Conservation (phyloP, 2,888 invertebrate species). For the Tuta absoluta region DNA sequence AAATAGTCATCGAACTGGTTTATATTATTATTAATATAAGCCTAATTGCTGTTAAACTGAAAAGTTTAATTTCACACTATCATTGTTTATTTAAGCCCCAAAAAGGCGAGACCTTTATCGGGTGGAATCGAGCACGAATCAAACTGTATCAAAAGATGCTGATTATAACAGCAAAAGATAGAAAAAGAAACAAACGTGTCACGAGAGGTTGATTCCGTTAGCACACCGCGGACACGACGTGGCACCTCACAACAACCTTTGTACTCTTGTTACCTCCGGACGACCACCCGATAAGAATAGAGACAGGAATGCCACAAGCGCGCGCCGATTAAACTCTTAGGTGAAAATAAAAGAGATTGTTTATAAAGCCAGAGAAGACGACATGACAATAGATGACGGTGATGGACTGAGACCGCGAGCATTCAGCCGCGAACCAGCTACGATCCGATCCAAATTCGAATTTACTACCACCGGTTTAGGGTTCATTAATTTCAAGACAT, state of each 20-base stretch:
- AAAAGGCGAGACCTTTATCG: conserved; percentile 21
- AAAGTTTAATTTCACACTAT: neutral
- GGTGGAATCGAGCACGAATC: conserved; percentile 25
- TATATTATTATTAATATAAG: no score
- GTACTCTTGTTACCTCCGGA: conserved; percentile 71
- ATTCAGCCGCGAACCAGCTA: conserved; percentile 43
- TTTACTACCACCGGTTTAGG: conserved; percentile 71
- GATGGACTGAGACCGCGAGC: conserved; percentile 68
- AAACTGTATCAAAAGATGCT: conserved; percentile 31
- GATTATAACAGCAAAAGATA: conserved; percentile 33
- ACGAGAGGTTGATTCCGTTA: conserved; percentile 61
- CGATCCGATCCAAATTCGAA: conserved; percentile 65
- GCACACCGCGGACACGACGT: conserved; percentile 66
- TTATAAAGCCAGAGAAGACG: conserved; percentile 77
- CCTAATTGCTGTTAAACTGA: conserved; percentile 7
- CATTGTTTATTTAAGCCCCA: neutral
- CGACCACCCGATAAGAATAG: conserved; percentile 79
- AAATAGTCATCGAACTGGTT: conserved; percentile 13
- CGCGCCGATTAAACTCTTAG: conserved; percentile 77
- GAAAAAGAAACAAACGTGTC: conserved; percentile 56
- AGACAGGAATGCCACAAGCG: conserved; percentile 72
- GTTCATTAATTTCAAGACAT: conserved; percentile 75
- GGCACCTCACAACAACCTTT: conserved; percentile 77
- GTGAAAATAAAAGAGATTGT: conserved; percentile 80
- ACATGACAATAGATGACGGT: conserved; percentile 78